Evolutionary conservation across 2,113 vertebrate genomes (phyloP).

Genomic region (Pollachius pollachius): DNA sequence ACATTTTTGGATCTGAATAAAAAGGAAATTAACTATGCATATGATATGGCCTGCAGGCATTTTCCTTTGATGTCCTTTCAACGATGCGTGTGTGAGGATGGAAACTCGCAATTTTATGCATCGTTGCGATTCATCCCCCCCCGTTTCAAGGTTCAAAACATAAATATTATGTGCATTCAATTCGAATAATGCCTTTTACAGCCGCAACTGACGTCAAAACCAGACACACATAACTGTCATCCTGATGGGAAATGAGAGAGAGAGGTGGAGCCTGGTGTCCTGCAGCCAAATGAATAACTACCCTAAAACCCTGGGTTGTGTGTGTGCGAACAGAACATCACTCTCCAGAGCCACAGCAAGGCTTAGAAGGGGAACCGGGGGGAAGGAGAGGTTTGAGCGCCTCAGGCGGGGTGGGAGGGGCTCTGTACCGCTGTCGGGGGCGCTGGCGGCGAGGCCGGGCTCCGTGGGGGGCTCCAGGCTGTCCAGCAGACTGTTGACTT

Average conservation of each 20-base stretch:
- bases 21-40: too few species aligned
- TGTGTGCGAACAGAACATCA: background rate
- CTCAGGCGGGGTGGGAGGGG: background rate
- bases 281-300: background rate
- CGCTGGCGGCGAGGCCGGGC: conserved; percentile 78
- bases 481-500: conserved; percentile 94
- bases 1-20: too few species aligned
- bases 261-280: background rate
- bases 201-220: background rate
- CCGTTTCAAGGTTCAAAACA: too few species aligned
- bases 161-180: background rate
- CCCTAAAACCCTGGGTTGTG: background rate
- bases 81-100: background rate
- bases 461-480: conserved; percentile 91
- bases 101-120: background rate
- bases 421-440: conserved; percentile 81
- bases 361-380: background rate
- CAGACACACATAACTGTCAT: background rate
- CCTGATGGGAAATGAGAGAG: background rate
- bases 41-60: too few species aligned
- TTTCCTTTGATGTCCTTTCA: too few species aligned
- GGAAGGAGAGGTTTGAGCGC: background rate
- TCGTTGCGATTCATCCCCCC: too few species aligned
- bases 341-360: background rate
- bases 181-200: background rate